Percentiles rank a stretch among this genome's conserved stretches.
Conservation (phyloP, 2,797 vertebrate genomes). For the Erethizon dorsatum region DNA sequence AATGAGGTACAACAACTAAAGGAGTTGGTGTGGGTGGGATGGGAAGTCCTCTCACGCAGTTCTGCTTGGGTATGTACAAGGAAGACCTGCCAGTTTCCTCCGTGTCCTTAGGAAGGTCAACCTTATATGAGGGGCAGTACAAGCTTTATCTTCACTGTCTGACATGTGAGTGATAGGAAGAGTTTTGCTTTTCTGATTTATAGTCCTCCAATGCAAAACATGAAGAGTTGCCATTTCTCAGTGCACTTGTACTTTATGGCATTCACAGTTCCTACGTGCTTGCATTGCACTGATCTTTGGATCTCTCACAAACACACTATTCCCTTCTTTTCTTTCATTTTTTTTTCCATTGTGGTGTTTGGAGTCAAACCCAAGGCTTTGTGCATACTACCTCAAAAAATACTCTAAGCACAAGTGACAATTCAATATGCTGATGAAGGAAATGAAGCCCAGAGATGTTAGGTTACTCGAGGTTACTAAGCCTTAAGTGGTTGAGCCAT, state of each 20-base stretch:
- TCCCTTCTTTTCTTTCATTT: background rate
- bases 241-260: slow-evolving; percentile 2
- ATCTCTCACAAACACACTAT: slow-evolving; percentile 25
- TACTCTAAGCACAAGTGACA: background rate
- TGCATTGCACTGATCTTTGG: slow-evolving; percentile 17
- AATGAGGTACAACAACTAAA: slow-evolving; percentile 79
- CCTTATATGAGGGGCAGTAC: background rate
- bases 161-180: slow-evolving; percentile 1
- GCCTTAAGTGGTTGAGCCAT: background rate
- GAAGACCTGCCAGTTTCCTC: background rate
- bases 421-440: slow-evolving; percentile 38
- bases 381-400: background rate
- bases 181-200: slow-evolving; percentile 30
- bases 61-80: background rate
- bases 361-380: background rate
- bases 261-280: slow-evolving; percentile 8
- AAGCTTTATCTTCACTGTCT: slow-evolving; percentile 39
- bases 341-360: background rate
- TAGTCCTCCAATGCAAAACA: background rate
- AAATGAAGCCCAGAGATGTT: slow-evolving; percentile 42
- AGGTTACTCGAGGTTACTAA: slow-evolving; percentile 64
- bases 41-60: slow-evolving; percentile 5
- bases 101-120: slow-evolving; percentile 2
- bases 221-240: background rate
- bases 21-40: slow-evolving; percentile 76